Evolutionary conservation across 2,888 invertebrate genomes (phyloP).

Genomic region (Toxonevra muliebris): DNA sequence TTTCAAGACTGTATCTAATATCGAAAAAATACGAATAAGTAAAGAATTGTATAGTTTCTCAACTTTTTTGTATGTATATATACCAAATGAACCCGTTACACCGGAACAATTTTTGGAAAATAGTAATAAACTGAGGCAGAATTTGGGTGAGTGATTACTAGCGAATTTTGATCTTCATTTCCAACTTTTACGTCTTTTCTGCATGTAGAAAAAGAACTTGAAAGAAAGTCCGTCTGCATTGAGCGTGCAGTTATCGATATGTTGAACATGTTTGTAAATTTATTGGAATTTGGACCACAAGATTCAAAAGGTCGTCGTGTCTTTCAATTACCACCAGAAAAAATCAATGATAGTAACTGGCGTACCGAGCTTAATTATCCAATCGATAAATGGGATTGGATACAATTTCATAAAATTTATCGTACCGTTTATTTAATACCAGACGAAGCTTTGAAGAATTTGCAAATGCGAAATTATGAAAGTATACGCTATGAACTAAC

Average conservation of each 20-base stretch:
- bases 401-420: slow-evolving; percentile 61
- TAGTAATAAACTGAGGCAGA: slow-evolving; percentile 68
- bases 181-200: neutral
- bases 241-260: slow-evolving; percentile 82
- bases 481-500: slow-evolving; percentile 70
- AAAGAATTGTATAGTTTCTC: slow-evolving; percentile 73
- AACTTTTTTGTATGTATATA: slow-evolving; percentile 70
- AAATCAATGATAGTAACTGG: slow-evolving; percentile 62
- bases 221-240: slow-evolving; percentile 72
- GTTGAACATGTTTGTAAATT: slow-evolving; percentile 77
- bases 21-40: slow-evolving; percentile 80
- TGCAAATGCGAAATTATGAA: slow-evolving; percentile 71
- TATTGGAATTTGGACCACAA: slow-evolving; percentile 55
- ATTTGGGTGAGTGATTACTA: slow-evolving; percentile 31
- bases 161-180: neutral
- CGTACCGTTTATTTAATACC: slow-evolving; percentile 56
- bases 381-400: slow-evolving; percentile 63
- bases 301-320: slow-evolving; percentile 70
- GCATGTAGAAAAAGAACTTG: slow-evolving; percentile 65
- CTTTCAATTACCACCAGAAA: slow-evolving; percentile 72
- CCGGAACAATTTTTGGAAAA: slow-evolving; percentile 72
- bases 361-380: slow-evolving; percentile 59
- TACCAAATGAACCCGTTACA: slow-evolving; percentile 72
- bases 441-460: slow-evolving; percentile 48
- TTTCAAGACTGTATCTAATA: slow-evolving; percentile 70